phyloP scores from a whole-genome alignment of 1,140 invertebrate species.

The Hyphantria cunea region DNA sequence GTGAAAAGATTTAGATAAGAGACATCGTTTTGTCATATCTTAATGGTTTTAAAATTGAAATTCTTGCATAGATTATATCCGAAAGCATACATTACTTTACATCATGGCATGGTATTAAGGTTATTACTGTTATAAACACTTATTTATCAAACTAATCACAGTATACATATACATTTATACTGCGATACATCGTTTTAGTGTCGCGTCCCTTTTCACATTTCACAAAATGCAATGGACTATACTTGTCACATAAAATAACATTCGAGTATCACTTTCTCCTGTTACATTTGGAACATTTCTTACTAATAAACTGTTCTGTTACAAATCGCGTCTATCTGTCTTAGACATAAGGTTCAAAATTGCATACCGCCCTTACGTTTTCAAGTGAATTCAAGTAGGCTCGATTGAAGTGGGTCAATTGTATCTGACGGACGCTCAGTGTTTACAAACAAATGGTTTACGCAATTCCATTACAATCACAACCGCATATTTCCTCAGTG shows the following conservation, averaged over 20 bases:
- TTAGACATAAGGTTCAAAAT: conserved; percentile 5
- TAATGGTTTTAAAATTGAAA: no score
- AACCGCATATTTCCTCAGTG: conserved; percentile 1
- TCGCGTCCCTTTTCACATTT: not conserved
- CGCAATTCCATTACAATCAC: conserved; percentile 39
- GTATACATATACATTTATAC: no score
- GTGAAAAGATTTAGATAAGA: no score
- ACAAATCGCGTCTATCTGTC: not conserved
- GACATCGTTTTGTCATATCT: no score
- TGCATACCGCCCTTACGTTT: not conserved
- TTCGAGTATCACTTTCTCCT: not conserved
- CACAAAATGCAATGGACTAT: not conserved
- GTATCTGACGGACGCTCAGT: conserved; percentile 43
- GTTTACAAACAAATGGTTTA: conserved; percentile 59
- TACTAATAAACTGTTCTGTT: not conserved
- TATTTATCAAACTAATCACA: no score
- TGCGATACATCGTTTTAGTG: no score
- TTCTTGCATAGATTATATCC: no score
- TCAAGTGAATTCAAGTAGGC: conserved; percentile 1
- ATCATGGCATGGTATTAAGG: no score
- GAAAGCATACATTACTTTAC: no score
- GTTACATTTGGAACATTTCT: not conserved
- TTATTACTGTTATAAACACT: no score
- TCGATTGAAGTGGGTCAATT: conserved; percentile 43
- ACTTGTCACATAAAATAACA: not conserved